phyloP scores from a whole-genome alignment of 2,888 invertebrate genomes.

The Charanyca ferruginea region DNA sequence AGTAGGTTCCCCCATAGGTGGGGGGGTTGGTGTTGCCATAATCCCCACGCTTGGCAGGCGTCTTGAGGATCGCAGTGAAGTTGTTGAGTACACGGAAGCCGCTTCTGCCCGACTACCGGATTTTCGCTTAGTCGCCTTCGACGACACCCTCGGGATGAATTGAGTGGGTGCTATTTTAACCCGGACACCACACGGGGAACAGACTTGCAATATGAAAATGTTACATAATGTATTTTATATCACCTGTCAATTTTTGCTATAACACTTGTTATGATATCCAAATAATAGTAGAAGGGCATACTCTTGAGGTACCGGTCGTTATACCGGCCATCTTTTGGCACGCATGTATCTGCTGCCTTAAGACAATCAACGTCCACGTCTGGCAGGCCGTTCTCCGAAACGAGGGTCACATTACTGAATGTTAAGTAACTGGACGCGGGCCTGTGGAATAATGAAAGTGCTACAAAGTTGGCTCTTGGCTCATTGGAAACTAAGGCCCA shows the following conservation, averaged over 20 bases:
- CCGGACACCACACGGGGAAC: no score
- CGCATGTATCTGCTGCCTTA: constrained; percentile 85
- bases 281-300: constrained; percentile 92
- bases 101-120: no score
- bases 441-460: constrained; percentile 66
- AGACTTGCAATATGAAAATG: no score
- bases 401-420: constrained; percentile 93
- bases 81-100: no score
- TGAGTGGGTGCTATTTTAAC: no score
- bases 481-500: no score
- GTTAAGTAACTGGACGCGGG: constrained; percentile 86
- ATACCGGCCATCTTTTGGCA: constrained; percentile 90
- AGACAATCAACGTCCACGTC: constrained; percentile 81
- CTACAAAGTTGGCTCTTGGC: neutral
- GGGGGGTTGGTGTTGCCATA: no score
- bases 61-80: no score
- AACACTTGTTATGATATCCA: constrained; percentile 92
- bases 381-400: constrained; percentile 93
- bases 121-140: no score
- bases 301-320: constrained; percentile 90
- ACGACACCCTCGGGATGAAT: no score
- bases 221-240: neutral
- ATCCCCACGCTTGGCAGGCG: no score
- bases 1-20: no score
- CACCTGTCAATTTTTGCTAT: constrained; percentile 92